phyloP scores from a whole-genome alignment of 2,797 vertebrate genomes.

The Emys orbicularis region DNA sequence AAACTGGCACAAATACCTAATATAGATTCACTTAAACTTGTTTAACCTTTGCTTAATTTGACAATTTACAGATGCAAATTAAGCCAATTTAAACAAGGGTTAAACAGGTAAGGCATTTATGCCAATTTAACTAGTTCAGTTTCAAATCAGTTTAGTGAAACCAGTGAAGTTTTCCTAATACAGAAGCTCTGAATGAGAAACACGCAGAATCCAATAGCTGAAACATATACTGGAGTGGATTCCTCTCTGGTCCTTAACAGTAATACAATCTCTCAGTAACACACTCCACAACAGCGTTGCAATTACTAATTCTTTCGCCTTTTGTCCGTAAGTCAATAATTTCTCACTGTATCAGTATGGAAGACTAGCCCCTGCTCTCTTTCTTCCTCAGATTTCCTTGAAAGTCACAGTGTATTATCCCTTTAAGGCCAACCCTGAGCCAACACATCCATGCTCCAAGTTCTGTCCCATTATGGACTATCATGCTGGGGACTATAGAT shows the following conservation, averaged over 20 bases:
- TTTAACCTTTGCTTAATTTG: too few relatives aligned
- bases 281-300: not conserved
- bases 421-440: not conserved
- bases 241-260: not conserved
- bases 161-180: not conserved
- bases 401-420: not conserved
- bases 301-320: not conserved
- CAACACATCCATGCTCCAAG: not conserved
- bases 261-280: not conserved
- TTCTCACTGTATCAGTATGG: not conserved
- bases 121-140: not conserved
- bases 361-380: not conserved
- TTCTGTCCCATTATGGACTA: not conserved
- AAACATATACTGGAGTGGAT: not conserved
- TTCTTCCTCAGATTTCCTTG: not conserved
- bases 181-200: not conserved
- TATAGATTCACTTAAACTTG: too few relatives aligned
- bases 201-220: not conserved
- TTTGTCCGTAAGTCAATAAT: not conserved
- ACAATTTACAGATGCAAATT: not conserved
- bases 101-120: not conserved
- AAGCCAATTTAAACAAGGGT: not conserved
- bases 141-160: not conserved
- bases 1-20: too few relatives aligned
- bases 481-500: not conserved